Percentiles rank a stretch among this genome's conserved stretches.
Evolutionary conservation across 2,797 vertebrate genomes (phyloP).

Genomic region (Enteromius treurensis): DNA sequence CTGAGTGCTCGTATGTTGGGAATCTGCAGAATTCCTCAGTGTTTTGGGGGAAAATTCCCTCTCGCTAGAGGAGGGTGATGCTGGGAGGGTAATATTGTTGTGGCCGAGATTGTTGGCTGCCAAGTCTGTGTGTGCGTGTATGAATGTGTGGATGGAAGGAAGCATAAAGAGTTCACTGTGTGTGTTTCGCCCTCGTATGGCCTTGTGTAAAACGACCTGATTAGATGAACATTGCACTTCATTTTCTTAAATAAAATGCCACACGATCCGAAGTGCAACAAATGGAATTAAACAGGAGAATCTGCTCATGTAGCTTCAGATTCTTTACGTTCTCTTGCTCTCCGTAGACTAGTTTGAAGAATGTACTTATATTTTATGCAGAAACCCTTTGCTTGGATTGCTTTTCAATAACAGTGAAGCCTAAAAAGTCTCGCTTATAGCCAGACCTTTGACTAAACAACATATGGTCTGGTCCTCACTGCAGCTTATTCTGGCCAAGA

Average conservation of each 20-base stretch:
- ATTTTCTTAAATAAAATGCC: constrained; percentile 68
- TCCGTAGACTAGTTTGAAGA: not conserved
- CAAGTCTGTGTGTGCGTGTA: constrained; percentile 60
- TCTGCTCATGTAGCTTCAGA: constrained; percentile 63
- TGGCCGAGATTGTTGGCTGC: constrained; percentile 69
- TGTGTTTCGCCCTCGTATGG: constrained; percentile 39
- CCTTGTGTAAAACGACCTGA: constrained; percentile 46
- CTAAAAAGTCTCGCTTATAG: not conserved
- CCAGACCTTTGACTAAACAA: not conserved
- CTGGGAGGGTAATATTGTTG: constrained; percentile 62
- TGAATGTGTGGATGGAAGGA: constrained; percentile 51
- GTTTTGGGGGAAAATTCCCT: constrained; percentile 74
- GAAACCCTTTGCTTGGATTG: not conserved
- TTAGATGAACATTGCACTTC: constrained; percentile 63
- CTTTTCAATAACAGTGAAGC: not conserved
- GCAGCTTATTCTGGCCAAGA: constrained; percentile 9
- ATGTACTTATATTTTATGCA: constrained; percentile 1
- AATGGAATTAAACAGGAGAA: constrained; percentile 73
- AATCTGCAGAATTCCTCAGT: constrained; percentile 71
- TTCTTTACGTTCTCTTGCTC: constrained; percentile 10
- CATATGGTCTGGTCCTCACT: not conserved
- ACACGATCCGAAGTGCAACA: constrained; percentile 65
- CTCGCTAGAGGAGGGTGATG: constrained; percentile 63
- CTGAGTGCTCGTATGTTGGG: constrained; percentile 68
- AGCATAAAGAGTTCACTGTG: constrained; percentile 70